Percentiles rank a stretch among this genome's conserved stretches.
These are phyloP conservation scores for Nyctibius bracteatus DNA, from an alignment of 2,113 vertebrate genomes.

Conservation along the genomic window DNA sequence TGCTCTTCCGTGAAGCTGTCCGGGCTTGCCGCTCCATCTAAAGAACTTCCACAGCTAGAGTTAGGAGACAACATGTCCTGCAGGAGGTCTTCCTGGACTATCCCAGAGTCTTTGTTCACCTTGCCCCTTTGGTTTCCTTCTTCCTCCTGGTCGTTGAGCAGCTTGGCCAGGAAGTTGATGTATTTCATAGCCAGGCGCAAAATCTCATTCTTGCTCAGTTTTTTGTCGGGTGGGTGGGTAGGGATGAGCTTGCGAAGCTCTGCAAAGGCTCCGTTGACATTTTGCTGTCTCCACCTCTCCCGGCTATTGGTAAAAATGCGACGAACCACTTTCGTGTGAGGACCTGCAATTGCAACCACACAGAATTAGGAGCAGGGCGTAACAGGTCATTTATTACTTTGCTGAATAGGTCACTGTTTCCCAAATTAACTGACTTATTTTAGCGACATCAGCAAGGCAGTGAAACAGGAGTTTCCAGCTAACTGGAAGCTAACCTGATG, in stretches of 20 bases:
- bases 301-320: slow-evolving; percentile 95
- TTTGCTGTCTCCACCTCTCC: slow-evolving; percentile 95
- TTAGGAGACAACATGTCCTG: slow-evolving; percentile 90
- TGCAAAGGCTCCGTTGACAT: slow-evolving; percentile 91
- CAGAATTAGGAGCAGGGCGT: not conserved
- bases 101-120: slow-evolving; percentile 78
- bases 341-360: slow-evolving; percentile 67
- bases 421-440: not conserved
- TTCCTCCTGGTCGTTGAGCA: slow-evolving; percentile 93
- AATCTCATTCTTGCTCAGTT: slow-evolving; percentile 96
- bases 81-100: slow-evolving; percentile 87
- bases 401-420: rapidly evolving
- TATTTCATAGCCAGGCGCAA: slow-evolving; percentile 96
- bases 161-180: slow-evolving; percentile 95
- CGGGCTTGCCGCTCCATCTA: slow-evolving; percentile 89
- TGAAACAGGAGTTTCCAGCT: not conserved
- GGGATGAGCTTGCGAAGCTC: slow-evolving; percentile 95
- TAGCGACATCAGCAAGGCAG: not conserved
- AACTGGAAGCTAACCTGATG: not conserved
- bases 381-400: not conserved
- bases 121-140: slow-evolving; percentile 83
- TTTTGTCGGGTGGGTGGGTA: slow-evolving; percentile 91
- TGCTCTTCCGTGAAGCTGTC: slow-evolving; percentile 91
- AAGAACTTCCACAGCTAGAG: slow-evolving; percentile 90
- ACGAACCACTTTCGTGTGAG: slow-evolving; percentile 91